Evolutionary conservation across 2,797 vertebrate genomes (phyloP).

Genomic region (Taenioides sp.): DNA sequence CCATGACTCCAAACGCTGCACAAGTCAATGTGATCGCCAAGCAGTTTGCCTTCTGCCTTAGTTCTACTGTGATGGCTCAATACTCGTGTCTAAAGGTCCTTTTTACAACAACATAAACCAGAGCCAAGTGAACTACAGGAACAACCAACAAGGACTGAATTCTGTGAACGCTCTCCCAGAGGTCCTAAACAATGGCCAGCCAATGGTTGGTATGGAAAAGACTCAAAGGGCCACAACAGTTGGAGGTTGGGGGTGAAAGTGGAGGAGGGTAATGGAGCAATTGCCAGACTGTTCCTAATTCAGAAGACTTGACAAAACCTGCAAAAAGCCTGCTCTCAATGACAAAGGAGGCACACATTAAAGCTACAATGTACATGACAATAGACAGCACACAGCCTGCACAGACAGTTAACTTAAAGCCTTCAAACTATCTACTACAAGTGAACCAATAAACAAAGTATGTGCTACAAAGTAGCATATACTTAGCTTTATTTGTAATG

Average conservation of each 20-base stretch:
- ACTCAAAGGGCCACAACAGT: constrained; percentile 29
- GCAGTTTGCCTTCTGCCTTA: constrained; percentile 30
- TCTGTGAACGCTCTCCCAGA: constrained; percentile 17
- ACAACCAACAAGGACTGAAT: neutral
- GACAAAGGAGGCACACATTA: constrained; percentile 26
- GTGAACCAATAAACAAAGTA: neutral
- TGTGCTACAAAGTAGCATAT: neutral
- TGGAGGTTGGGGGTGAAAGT: constrained; percentile 31
- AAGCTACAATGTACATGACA: constrained; percentile 42
- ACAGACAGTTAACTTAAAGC: constrained; percentile 17
- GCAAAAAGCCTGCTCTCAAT: constrained; percentile 43
- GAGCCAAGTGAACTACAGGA: constrained; percentile 3
- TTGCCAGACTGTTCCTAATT: constrained; percentile 38
- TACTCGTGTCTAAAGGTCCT: constrained; percentile 69
- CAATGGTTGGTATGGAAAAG: constrained; percentile 53
- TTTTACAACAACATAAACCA: constrained; percentile 34
- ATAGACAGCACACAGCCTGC: constrained; percentile 30
- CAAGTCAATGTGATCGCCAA: neutral
- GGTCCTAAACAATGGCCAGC: constrained; percentile 19
- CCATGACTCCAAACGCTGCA: constrained; percentile 44
- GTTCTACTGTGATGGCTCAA: constrained; percentile 13
- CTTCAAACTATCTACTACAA: neutral
- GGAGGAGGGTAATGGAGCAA: constrained; percentile 26
- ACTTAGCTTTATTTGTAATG: neutral
- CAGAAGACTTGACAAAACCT: constrained; percentile 27